phyloP scores from a whole-genome alignment of 2,888 invertebrate genomes.

The Anthophora plumipes region DNA sequence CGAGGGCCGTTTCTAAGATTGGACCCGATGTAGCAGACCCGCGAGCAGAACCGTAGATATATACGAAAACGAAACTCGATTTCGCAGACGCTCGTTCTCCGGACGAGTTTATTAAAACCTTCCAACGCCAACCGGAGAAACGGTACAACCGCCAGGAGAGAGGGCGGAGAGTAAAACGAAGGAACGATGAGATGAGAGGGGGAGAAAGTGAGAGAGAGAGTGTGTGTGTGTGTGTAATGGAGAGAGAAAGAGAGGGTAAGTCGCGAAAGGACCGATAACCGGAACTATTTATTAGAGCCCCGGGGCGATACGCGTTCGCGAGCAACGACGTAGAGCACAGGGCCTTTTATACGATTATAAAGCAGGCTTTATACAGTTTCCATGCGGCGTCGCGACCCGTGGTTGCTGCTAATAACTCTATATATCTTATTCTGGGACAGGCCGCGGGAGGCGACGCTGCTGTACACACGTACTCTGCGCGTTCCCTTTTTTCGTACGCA shows the following conservation, averaged over 20 bases:
- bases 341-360: slow-evolving; percentile 58
- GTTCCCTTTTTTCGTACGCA: slow-evolving; percentile 44
- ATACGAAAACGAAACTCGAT: slow-evolving; percentile 42
- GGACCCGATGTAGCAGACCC: slow-evolving; percentile 14
- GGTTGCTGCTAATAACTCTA: slow-evolving; percentile 54
- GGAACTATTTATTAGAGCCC: slow-evolving; percentile 78
- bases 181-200: background rate
- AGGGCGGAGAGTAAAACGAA: background rate
- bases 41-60: slow-evolving; percentile 4
- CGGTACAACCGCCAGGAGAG: background rate
- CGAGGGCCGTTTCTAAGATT: slow-evolving; percentile 38
- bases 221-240: no score
- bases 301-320: slow-evolving; percentile 68
- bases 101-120: slow-evolving; percentile 52
- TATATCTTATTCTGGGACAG: slow-evolving; percentile 50
- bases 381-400: slow-evolving; percentile 47
- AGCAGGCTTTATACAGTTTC: slow-evolving; percentile 54
- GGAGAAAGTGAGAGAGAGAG: background rate
- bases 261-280: slow-evolving; percentile 75
- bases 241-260: slow-evolving; percentile 32
- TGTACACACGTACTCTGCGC: background rate
- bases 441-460: slow-evolving; percentile 25
- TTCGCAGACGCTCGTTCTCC: slow-evolving; percentile 18
- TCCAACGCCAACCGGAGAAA: background rate
- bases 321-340: slow-evolving; percentile 50